Percentiles rank a stretch among this genome's conserved stretches.
Conservation (phyloP, 2,888 invertebrate species). For the Molanna angustata region DNA sequence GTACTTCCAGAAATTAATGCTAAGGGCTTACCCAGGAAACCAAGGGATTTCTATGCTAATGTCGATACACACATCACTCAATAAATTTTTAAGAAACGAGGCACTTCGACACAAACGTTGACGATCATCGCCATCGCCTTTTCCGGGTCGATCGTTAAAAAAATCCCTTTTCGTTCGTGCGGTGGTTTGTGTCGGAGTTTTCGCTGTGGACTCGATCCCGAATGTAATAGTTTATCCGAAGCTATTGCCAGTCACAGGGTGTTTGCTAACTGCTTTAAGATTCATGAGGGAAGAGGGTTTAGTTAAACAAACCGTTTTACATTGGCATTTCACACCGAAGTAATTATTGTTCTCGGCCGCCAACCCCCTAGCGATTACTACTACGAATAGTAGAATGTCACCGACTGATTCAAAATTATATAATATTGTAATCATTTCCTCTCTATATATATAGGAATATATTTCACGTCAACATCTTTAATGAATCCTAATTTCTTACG, state of each 20-base stretch:
- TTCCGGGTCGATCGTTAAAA: neutral
- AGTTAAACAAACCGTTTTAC: slow-evolving; percentile 32
- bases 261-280: slow-evolving; percentile 27
- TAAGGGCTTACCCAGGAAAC: slow-evolving; percentile 2
- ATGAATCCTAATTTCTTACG: too few relatives aligned
- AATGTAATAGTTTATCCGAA: slow-evolving; percentile 21
- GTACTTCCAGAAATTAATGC: slow-evolving; percentile 12
- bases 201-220: neutral
- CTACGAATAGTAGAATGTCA: neutral
- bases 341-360: slow-evolving; percentile 28
- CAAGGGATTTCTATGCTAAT: slow-evolving; percentile 10
- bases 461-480: too few relatives aligned
- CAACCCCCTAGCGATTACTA: neutral
- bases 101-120: neutral
- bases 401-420: neutral
- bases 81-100: neutral
- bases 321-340: slow-evolving; percentile 31
- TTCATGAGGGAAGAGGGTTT: slow-evolving; percentile 29
- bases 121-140: neutral
- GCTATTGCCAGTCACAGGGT: slow-evolving; percentile 17
- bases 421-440: too few relatives aligned
- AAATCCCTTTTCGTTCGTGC: neutral
- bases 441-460: too few relatives aligned
- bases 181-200: too few relatives aligned
- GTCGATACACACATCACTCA: too few relatives aligned